Conservation (phyloP, 2,888 invertebrate genomes). For the Vanessa cardui region DNA sequence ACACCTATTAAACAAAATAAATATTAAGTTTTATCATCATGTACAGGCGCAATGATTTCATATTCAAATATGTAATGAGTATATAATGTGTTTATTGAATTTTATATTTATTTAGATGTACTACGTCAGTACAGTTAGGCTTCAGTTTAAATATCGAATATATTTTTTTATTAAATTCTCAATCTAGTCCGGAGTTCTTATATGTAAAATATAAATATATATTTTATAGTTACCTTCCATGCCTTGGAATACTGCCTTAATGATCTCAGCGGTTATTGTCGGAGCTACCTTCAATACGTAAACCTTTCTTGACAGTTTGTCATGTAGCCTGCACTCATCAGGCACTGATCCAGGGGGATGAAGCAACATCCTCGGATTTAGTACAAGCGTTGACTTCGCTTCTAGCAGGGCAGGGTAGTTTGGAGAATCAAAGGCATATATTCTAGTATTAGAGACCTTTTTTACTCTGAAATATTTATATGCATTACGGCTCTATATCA, state of each 20-base stretch:
- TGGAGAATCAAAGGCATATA: constrained; percentile 93
- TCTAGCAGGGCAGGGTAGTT: constrained; percentile 92
- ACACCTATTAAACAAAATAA: constrained; percentile 79
- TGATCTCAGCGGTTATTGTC: constrained; percentile 91
- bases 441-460: constrained; percentile 88
- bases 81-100: too few relatives aligned
- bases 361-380: constrained; percentile 84
- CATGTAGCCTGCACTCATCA: constrained; percentile 87
- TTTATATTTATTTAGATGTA: too few relatives aligned
- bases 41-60: neutral
- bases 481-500: neutral
- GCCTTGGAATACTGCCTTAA: constrained; percentile 87
- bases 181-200: too few relatives aligned
- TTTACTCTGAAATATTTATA: constrained; percentile 82
- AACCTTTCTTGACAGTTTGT: constrained; percentile 90
- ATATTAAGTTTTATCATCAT: neutral
- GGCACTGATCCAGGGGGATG: constrained; percentile 67
- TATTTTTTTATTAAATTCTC: too few relatives aligned
- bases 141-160: too few relatives aligned
- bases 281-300: constrained; percentile 94
- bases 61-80: too few relatives aligned
- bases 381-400: constrained; percentile 85
- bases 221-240: constrained; percentile 76
- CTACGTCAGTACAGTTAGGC: too few relatives aligned
- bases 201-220: neutral